phyloP scores from a whole-genome alignment of 2,888 invertebrate genomes.

The Erynnis tages region DNA sequence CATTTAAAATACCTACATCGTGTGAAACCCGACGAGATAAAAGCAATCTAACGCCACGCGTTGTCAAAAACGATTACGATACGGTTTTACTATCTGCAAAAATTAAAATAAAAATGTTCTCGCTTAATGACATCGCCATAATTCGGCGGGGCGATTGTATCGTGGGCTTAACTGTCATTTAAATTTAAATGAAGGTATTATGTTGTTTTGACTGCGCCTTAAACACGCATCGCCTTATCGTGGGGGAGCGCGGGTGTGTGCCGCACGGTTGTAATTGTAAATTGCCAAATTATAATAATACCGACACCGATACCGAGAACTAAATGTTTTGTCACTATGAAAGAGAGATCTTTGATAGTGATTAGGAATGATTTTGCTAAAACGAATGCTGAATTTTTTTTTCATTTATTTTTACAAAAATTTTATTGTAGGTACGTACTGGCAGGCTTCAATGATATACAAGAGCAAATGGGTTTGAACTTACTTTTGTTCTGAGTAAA shows the following conservation, averaged over 20 bases:
- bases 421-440: too few species aligned
- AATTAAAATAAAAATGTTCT: slow-evolving; percentile 28
- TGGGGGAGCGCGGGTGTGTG: slow-evolving; percentile 10
- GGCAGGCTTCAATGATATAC: too few species aligned
- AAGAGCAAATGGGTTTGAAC: too few species aligned
- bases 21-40: slow-evolving; percentile 10
- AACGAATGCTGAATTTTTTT: neutral
- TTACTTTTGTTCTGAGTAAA: too few species aligned
- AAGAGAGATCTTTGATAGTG: too few species aligned
- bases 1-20: neutral
- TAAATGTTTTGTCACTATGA: neutral
- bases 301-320: neutral
- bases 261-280: slow-evolving; percentile 14
- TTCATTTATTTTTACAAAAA: too few species aligned
- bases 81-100: too few species aligned
- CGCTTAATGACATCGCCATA: slow-evolving; percentile 27
- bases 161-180: slow-evolving; percentile 73
- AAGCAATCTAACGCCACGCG: slow-evolving; percentile 14
- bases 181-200: slow-evolving; percentile 81
- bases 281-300: slow-evolving; percentile 14
- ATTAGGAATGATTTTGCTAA: too few species aligned
- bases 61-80: slow-evolving; percentile 24
- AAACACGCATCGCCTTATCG: slow-evolving; percentile 26
- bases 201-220: slow-evolving; percentile 49
- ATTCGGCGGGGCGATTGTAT: slow-evolving; percentile 51